A percentile compares a stretch with the other conserved stretches of the same genome.
These are phyloP conservation scores for Drosophila pallidifrons DNA, from an alignment of 1,140 invertebrate species.

Conservation along the genomic window DNA sequence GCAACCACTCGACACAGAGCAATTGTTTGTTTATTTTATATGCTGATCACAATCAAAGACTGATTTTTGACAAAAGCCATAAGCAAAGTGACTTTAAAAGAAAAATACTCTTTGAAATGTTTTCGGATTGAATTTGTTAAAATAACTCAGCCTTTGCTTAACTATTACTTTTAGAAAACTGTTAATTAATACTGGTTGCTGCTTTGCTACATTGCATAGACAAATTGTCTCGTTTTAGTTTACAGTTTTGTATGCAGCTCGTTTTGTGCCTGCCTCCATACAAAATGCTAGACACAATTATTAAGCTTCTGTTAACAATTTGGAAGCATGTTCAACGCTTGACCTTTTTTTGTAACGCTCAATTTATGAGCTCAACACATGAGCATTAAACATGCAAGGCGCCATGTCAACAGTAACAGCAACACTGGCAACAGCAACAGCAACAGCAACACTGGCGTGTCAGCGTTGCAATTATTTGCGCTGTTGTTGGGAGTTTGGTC, in stretches of 20 bases:
- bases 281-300: constrained; percentile 43
- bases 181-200: too few relatives aligned
- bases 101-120: too few relatives aligned
- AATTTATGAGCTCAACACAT: constrained; percentile 69
- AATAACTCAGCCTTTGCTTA: neutral
- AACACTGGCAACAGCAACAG: constrained; percentile 6
- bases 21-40: constrained; percentile 13
- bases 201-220: neutral
- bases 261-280: neutral
- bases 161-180: neutral
- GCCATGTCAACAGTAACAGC: constrained; percentile 48
- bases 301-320: constrained; percentile 51
- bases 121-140: neutral
- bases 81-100: neutral
- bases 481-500: constrained; percentile 34
- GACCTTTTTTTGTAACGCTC: constrained; percentile 61
- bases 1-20: constrained; percentile 32
- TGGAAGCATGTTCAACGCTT: constrained; percentile 64
- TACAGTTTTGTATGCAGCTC: constrained; percentile 12
- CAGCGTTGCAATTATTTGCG: constrained; percentile 78
- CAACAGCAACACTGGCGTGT: constrained; percentile 52
- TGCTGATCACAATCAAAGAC: constrained; percentile 10
- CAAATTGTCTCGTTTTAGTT: neutral
- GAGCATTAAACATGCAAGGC: constrained; percentile 63
- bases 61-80: constrained; percentile 17